Evolutionary conservation across 2,888 invertebrate genomes (phyloP).

Genomic region (Trachelus stipa): DNA sequence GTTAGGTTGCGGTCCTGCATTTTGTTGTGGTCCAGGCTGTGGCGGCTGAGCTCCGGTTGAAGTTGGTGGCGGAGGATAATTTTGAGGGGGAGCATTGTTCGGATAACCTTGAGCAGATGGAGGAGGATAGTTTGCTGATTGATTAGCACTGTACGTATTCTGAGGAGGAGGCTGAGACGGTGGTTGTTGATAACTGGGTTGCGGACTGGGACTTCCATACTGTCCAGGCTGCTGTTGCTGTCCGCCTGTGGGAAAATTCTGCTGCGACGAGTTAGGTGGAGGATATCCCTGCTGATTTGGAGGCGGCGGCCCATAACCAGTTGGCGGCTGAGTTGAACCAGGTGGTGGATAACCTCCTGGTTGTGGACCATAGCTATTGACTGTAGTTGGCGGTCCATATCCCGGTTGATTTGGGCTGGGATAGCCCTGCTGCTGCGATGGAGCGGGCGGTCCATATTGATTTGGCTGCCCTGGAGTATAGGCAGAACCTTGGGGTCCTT

Average conservation of each 20-base stretch:
- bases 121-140: constrained; percentile 67
- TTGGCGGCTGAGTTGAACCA: constrained; percentile 69
- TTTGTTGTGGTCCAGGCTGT: constrained; percentile 69
- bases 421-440: constrained; percentile 75
- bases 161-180: constrained; percentile 55
- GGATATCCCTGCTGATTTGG: constrained; percentile 77
- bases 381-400: constrained; percentile 60
- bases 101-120: constrained; percentile 69
- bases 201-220: constrained; percentile 66
- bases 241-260: constrained; percentile 65
- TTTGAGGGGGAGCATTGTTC: constrained; percentile 59
- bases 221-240: constrained; percentile 59
- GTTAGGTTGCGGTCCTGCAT: constrained; percentile 63
- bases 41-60: constrained; percentile 56
- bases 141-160: constrained; percentile 59
- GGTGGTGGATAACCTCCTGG: constrained; percentile 74
- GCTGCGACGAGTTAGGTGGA: constrained; percentile 68
- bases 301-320: constrained; percentile 74
- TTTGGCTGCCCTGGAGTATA: constrained; percentile 70
- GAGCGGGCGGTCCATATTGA: constrained; percentile 73
- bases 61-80: constrained; percentile 69
- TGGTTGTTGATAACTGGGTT: constrained; percentile 60
- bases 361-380: constrained; percentile 63
- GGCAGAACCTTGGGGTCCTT: constrained; percentile 71
- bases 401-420: constrained; percentile 72